Base-by-base conservation (phyloP, 35 echinoderm and acorn worm species). In the Heliocidaris erythrogramma region DNA sequence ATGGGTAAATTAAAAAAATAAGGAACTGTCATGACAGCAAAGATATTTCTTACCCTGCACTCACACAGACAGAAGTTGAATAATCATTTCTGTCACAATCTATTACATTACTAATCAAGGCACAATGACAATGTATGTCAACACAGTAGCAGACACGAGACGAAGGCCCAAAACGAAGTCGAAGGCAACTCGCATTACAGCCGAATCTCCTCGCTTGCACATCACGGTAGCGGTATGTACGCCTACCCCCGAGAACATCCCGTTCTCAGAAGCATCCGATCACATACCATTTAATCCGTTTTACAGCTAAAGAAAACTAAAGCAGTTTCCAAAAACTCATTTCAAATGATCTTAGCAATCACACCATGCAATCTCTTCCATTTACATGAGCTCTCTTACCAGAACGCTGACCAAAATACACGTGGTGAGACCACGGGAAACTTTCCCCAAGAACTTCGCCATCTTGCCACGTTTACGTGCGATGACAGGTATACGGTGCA, bases 381-480 rank as follows among this genome's bases (percentile, higher is more conserved):
- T 52, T 92, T 27, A 18, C n/a, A 92, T 49, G 11, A 52, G 29
- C 48, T n/a, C 47, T 30, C 91, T 92, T 92, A 92, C 91, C 91
- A 92, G 0, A 92, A 92, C 29, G 29, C 47, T 92, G 48, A 48
- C 91, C 50, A 92, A 49, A 92, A 92, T 92, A 30, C 49, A 92
- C 91, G 91, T 92, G 91, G 91, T 59, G 4, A 89, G 4, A 24
- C 87, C 87, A 89, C 87, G 87, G 87, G 31, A 89, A 48, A 89
- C 31, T 32, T 48, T 47, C 87, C 87, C 47, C 9, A 48, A 27
- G 18, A 89, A 89, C 87, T 89, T 89, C 87, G 87, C 87, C 87
- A 89, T 89, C 47, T 89, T 89, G 87, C 87, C 87, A 89, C 87
- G 87, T 89, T 47, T 89, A 89, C 85, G 85, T 86, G 52, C 13